Evolutionary conservation across 2,797 vertebrate species (phyloP), one percentile per base, ranked within the genome.

Genomic region (Trematomus bernacchii): DNA sequence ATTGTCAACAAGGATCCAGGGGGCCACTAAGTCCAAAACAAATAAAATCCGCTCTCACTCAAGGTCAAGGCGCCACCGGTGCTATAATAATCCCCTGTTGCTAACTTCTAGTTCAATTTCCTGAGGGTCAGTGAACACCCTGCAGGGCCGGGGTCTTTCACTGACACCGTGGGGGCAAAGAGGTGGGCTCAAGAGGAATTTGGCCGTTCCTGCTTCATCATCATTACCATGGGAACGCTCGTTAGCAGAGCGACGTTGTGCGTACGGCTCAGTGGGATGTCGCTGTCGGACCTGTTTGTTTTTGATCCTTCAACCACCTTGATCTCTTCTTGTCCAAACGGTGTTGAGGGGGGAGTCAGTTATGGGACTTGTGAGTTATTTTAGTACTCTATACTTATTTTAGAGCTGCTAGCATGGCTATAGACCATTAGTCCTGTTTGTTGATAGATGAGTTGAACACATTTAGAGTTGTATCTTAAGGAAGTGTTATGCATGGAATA

Each of bases 91-190:
- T 88, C 84, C 82, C 74, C 85, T 77, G 87, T 81, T 79, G 77
- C 57, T 73, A 76, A 90, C 85, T 85, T 91, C 87, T 53, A 85
- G 48, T 88, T 83, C 65, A 82, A 91, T 91, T 91, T 91, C 87
- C 90, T 87, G 73, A 85, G 80, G 79, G 89, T 80, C 87, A 79
- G 77, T 50, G 71, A 81, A 80, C 54, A 46, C 80, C 86, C 87
- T 54, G 54, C 85, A 19, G 84, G 69, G 84, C 27, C 0, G 7
- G 53, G 83, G 87, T 83, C 83, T 89, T 90, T 90, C 83, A 73
- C 68, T 85, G 71, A 80, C 87, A 80, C 85, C 10, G 54, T 57
- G 10, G 86, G 90, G 89, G 76, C 85, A 85, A 82, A 88, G 82
- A 76, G 83, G 79, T 48, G 54, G 44, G 46, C 83, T 89, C 80